Conservation (phyloP, 1,140 invertebrate genomes). For the Drosophila trapezifrons region DNA sequence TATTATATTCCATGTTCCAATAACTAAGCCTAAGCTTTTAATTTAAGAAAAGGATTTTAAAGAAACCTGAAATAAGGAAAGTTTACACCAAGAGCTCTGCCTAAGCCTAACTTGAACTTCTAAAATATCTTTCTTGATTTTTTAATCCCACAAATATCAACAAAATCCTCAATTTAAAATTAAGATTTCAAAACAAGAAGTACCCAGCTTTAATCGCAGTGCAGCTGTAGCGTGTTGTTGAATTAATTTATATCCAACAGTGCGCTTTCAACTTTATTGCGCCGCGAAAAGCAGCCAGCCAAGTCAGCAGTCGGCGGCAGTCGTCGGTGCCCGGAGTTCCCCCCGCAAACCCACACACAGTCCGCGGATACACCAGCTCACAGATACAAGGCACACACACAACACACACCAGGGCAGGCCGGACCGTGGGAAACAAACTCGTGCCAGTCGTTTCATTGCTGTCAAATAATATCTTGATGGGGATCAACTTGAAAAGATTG, state of each 20-base stretch:
- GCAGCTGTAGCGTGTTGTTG: conserved; percentile 74
- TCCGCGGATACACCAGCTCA: conserved; percentile 40
- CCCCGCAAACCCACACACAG: conserved; percentile 64
- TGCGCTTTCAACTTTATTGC: conserved; percentile 82
- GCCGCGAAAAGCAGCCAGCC: conserved; percentile 75
- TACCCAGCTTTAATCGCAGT: neutral
- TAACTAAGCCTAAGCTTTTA: neutral
- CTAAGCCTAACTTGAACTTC: too few relatives aligned
- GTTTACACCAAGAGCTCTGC: neutral
- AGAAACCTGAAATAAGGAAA: neutral
- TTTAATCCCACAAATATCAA: neutral
- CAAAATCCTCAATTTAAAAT: too few relatives aligned
- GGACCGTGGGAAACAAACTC: conserved; percentile 84
- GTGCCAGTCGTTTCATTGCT: conserved; percentile 84
- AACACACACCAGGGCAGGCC: conserved; percentile 62
- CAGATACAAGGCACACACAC: conserved; percentile 40
- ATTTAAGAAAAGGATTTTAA: neutral
- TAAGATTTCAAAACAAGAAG: too few relatives aligned
- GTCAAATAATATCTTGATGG: conserved; percentile 84
- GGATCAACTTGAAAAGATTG: conserved; percentile 83
- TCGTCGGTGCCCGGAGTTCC: conserved; percentile 13
- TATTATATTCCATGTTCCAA: too few relatives aligned
- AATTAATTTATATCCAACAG: conserved; percentile 83
- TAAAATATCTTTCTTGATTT: neutral
- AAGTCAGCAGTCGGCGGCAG: conserved; percentile 44